A percentile compares a stretch with the other conserved stretches of the same genome.
phyloP scores from a whole-genome alignment of 2,888 invertebrate species.

The Pristionchus maxplancki region DNA sequence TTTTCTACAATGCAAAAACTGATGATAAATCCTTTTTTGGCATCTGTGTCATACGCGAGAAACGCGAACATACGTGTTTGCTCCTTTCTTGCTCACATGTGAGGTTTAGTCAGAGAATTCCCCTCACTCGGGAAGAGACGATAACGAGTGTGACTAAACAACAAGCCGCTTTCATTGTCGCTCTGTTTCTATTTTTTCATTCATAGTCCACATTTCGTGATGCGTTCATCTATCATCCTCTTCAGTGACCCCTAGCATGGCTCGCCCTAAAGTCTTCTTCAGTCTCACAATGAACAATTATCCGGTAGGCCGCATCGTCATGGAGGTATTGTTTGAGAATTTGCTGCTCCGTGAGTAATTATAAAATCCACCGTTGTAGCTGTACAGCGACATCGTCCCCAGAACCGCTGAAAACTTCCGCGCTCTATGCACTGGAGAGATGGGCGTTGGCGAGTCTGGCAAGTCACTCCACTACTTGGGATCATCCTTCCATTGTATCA shows the following conservation, averaged over 20 bases:
- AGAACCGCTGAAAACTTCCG: constrained; percentile 94
- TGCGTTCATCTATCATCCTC: too few species aligned
- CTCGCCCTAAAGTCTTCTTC: constrained; percentile 72
- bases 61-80: too few species aligned
- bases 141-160: neutral
- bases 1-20: too few species aligned
- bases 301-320: constrained; percentile 73
- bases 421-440: constrained; percentile 94
- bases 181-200: neutral
- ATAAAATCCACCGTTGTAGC: constrained; percentile 81
- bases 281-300: constrained; percentile 73
- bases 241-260: constrained; percentile 62
- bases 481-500: constrained; percentile 91
- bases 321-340: constrained; percentile 67
- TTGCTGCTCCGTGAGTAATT: too few species aligned
- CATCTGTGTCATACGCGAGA: too few species aligned
- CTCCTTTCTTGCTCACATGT: too few species aligned
- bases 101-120: too few species aligned
- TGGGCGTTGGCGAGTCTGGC: constrained; percentile 86
- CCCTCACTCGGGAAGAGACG: too few species aligned
- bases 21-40: too few species aligned
- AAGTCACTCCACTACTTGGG: constrained; percentile 86
- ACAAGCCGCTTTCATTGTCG: neutral
- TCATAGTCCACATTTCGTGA: neutral
- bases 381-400: constrained; percentile 92